These are phyloP conservation scores for Lophotis ruficrista DNA, from an alignment of 2,113 vertebrate genomes.

Conservation along the genomic window DNA sequence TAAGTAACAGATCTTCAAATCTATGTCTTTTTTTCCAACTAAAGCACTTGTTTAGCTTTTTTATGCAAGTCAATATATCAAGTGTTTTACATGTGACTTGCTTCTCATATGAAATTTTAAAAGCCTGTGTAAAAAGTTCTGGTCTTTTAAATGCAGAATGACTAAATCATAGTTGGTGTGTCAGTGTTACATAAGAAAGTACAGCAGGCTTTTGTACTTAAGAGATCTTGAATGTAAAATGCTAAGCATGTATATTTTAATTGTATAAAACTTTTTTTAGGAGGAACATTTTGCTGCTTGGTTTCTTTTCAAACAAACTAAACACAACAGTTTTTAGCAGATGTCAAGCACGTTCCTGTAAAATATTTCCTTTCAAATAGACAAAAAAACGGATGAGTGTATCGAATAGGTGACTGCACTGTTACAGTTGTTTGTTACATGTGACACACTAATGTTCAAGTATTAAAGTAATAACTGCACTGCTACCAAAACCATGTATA, in stretches of 20 bases:
- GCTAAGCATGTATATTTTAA: slow-evolving; percentile 67
- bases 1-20: slow-evolving; percentile 47
- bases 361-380: neutral
- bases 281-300: neutral
- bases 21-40: slow-evolving; percentile 52
- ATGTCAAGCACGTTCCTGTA: neutral
- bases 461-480: neutral
- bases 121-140: slow-evolving; percentile 11
- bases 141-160: neutral
- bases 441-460: neutral
- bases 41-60: neutral
- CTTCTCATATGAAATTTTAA: neutral
- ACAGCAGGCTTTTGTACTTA: slow-evolving; percentile 27
- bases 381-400: neutral
- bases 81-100: neutral
- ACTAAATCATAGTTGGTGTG: neutral
- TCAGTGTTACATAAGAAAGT: slow-evolving; percentile 37
- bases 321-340: neutral
- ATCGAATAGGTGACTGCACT: neutral
- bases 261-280: slow-evolving; percentile 62
- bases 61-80: neutral
- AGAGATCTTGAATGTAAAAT: slow-evolving; percentile 40
- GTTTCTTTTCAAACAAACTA: neutral
- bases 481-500: neutral
- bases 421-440: neutral